Evolutionary conservation across 2,888 invertebrate genomes (phyloP), one percentile per base, ranked within the genome.

Genomic region (Glaucopsyche alexis): DNA sequence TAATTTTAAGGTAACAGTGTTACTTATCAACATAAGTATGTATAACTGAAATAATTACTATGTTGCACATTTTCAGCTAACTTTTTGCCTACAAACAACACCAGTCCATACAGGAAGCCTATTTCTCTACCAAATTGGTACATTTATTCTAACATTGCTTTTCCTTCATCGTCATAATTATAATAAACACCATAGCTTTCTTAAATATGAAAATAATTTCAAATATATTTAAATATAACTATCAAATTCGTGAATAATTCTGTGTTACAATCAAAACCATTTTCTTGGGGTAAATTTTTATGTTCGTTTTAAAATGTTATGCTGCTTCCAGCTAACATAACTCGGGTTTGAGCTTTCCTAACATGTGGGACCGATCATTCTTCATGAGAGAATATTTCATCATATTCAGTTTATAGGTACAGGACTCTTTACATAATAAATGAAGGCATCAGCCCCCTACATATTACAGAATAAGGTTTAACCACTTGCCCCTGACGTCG

Each of bases 141-240:
- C 69, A 49, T 69, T 69, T 47, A 69, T 19, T 69, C 69, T 69
- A 69, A 69, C 29, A 69, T 69, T 69, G 69, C 69, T 69, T 69
- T 49, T 69, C 47, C 60, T 13, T 60, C 29, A 6, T 60, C 60
- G 29, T 60, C 42, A 6, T 42, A 29, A 29, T 29, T 29, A 52
- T 52, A 60, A 60, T 60, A 60, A 60, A 60, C 60, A 29, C 29
- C 38, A 7, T 19, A 55, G 55, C 19, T 55, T 29, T 60, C 38
- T 60, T 29, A 60, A 29, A 38, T 60, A 60, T 19, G 19, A 60
- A 60, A 60, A 60, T 60, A 60, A 6, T 60, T 60, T 60, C 1
- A 29, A 29, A 13, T 29, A 2, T 29, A 29, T 52, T 60, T 60
- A 9, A 29, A 60, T 13, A 7, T 14, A 60, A 60, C 60, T 29